These are phyloP conservation scores for Achlya flavicornis DNA, from an alignment of 2,888 invertebrate genomes.

Conservation along the genomic window DNA sequence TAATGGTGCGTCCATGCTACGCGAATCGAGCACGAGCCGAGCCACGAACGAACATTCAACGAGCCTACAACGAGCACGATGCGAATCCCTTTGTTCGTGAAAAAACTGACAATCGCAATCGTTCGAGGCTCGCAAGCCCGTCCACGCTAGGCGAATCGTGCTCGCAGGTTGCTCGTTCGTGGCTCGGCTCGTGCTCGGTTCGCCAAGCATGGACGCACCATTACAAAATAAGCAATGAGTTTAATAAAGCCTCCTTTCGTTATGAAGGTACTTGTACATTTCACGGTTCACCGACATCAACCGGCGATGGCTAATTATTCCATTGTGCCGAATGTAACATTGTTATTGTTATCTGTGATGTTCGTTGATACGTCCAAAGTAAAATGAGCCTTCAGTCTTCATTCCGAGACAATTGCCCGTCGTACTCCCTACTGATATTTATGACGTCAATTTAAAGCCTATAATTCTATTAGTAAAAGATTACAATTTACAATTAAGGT, in stretches of 20 bases:
- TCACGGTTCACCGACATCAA: conserved; percentile 18
- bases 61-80: too few species aligned
- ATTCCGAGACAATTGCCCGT: conserved; percentile 23
- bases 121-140: too few species aligned
- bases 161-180: too few species aligned
- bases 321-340: conserved; percentile 28
- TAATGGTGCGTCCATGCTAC: too few species aligned
- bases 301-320: conserved; percentile 30
- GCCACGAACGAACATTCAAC: too few species aligned
- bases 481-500: neutral
- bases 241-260: conserved; percentile 13
- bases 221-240: conserved; percentile 7
- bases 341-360: conserved; percentile 6
- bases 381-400: conserved; percentile 33
- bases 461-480: neutral
- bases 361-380: conserved; percentile 17
- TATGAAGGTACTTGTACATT: conserved; percentile 16
- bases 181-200: too few species aligned
- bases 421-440: conserved; percentile 10
- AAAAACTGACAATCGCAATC: too few species aligned
- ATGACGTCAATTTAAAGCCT: neutral
- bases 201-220: too few species aligned
- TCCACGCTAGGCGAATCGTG: too few species aligned
- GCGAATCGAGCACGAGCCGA: too few species aligned
- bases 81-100: too few species aligned